phyloP scores from a whole-genome alignment of 92 coral and sea anemone species.

The Epizoanthus illoricatus region DNA sequence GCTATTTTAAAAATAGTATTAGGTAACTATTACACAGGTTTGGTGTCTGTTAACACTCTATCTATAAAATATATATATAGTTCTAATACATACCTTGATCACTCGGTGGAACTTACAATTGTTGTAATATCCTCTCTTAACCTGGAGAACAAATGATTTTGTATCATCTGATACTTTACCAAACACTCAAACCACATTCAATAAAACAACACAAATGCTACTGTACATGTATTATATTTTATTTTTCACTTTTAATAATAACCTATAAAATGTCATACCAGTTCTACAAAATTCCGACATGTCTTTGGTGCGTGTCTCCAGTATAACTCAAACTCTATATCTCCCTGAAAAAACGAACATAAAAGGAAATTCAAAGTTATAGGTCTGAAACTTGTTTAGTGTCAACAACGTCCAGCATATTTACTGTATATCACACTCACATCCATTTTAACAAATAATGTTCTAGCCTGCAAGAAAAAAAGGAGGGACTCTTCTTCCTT shows the following conservation, averaged over 20 bases:
- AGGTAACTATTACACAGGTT: too few species aligned
- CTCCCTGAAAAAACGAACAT: slow-evolving; percentile 68
- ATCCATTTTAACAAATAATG: too few species aligned
- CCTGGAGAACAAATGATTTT: slow-evolving; percentile 47
- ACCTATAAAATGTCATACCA: slow-evolving; percentile 58
- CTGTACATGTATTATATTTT: background rate
- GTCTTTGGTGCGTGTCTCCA: slow-evolving; percentile 95
- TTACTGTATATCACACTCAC: too few species aligned
- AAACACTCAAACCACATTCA: too few species aligned
- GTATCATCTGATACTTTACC: too few species aligned
- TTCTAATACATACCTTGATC: slow-evolving; percentile 69
- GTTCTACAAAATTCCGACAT: slow-evolving; percentile 83
- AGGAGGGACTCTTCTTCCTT: too few species aligned
- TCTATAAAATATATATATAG: background rate
- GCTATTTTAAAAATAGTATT: too few species aligned
- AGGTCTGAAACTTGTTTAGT: background rate
- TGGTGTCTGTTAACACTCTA: too few species aligned
- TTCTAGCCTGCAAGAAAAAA: too few species aligned
- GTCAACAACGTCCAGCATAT: too few species aligned
- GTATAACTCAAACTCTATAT: slow-evolving; percentile 79
- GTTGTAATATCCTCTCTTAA: slow-evolving; percentile 85
- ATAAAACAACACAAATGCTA: background rate
- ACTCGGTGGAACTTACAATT: slow-evolving; percentile 97
- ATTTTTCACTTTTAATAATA: too few species aligned
- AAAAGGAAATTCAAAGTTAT: background rate